Percentiles rank a stretch among this genome's conserved stretches.
Evolutionary conservation across 1,140 invertebrate genomes (phyloP).

Genomic region (Hyposmocoma kahamanoa): DNA sequence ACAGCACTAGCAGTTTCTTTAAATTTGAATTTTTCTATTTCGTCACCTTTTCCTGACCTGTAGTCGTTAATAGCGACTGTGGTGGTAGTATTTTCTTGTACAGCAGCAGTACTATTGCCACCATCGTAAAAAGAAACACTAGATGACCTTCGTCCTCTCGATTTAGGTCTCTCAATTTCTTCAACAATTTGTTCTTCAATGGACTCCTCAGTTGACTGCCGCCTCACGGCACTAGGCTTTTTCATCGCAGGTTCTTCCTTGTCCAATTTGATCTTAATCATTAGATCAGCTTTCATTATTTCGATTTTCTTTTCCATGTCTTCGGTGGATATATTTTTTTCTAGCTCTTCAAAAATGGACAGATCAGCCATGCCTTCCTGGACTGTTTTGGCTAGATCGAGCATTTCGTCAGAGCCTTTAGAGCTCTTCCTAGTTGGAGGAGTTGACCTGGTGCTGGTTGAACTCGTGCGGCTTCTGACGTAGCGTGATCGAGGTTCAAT

Average conservation of each 20-base stretch:
- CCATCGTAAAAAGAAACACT: slow-evolving; percentile 48
- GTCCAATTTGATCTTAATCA: slow-evolving; percentile 60
- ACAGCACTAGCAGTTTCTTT: slow-evolving; percentile 26
- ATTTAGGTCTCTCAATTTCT: slow-evolving; percentile 44
- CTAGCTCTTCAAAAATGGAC: slow-evolving; percentile 43
- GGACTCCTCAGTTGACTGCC: slow-evolving; percentile 46
- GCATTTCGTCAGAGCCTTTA: slow-evolving; percentile 44
- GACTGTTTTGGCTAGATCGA: slow-evolving; percentile 57
- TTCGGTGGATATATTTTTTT: slow-evolving; percentile 31
- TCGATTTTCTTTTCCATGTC: slow-evolving; percentile 57
- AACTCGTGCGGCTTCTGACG: slow-evolving; percentile 32
- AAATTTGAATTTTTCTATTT: slow-evolving; percentile 19
- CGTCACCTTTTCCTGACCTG: slow-evolving; percentile 7
- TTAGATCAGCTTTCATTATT: slow-evolving; percentile 45
- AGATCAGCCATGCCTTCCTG: slow-evolving; percentile 65
- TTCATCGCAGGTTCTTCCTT: slow-evolving; percentile 43
- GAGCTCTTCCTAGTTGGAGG: slow-evolving; percentile 41
- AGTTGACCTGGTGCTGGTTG: slow-evolving; percentile 40
- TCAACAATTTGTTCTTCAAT: slow-evolving; percentile 51
- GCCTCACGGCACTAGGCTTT: slow-evolving; percentile 44
- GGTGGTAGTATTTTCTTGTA: slow-evolving; percentile 25
- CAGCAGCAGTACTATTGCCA: background rate
- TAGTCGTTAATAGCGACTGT: slow-evolving; percentile 18
- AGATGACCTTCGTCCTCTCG: slow-evolving; percentile 48
- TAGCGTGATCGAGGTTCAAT: slow-evolving; percentile 46